Conservation (phyloP, 2,888 invertebrate species). For the Hypomecis punctinalis region DNA sequence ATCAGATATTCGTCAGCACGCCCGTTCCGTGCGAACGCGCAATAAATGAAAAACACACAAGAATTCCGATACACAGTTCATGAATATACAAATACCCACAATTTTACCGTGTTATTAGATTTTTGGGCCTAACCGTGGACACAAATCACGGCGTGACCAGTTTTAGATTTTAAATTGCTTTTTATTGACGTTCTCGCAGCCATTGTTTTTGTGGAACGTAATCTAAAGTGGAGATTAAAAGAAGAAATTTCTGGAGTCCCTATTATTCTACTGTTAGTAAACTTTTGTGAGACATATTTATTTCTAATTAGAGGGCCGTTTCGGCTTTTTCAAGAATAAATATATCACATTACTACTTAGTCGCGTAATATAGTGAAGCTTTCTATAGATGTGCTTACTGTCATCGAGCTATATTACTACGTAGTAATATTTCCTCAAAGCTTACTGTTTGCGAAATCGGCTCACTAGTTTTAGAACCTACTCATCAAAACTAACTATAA, state of each 20-base stretch:
- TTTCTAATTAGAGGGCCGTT: too few relatives aligned
- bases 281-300: not conserved
- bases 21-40: constrained; percentile 56
- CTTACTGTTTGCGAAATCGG: too few relatives aligned
- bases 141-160: constrained; percentile 33
- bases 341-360: too few relatives aligned
- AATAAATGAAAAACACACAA: constrained; percentile 56
- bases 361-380: too few relatives aligned
- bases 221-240: constrained; percentile 19
- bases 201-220: constrained; percentile 26
- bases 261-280: constrained; percentile 8
- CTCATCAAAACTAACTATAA: too few relatives aligned
- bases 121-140: constrained; percentile 30
- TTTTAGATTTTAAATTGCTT: constrained; percentile 32
- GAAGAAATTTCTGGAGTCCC: constrained; percentile 7
- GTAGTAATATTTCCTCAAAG: too few relatives aligned
- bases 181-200: constrained; percentile 23
- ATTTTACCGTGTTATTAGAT: constrained; percentile 33
- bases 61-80: constrained; percentile 38
- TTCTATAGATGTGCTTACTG: too few relatives aligned
- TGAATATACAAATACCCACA: constrained; percentile 41
- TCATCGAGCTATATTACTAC: too few relatives aligned
- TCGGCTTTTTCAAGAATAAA: too few relatives aligned
- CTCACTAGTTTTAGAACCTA: too few relatives aligned
- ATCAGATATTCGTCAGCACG: constrained; percentile 52